These are phyloP conservation scores for Brachypteracias leptosomus DNA, from an alignment of 2,113 vertebrate species.

Conservation along the genomic window DNA sequence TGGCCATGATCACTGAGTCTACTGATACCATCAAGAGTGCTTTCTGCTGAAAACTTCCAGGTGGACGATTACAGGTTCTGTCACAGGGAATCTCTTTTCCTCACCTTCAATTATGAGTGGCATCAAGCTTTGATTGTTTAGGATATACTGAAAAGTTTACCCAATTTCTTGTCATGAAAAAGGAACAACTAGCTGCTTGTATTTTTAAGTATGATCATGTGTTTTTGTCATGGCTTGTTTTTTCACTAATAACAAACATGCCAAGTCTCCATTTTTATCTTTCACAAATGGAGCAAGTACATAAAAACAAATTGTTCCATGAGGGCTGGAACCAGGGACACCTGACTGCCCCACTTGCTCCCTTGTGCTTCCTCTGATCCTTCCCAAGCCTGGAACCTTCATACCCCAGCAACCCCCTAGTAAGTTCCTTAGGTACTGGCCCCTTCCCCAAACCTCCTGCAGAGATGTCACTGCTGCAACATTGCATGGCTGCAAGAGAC, in stretches of 20 bases:
- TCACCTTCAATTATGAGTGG: neutral
- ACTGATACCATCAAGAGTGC: neutral
- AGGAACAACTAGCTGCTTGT: neutral
- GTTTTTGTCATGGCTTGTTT: neutral
- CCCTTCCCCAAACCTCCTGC: neutral
- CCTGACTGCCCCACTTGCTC: rapidly evolving
- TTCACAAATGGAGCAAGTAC: neutral
- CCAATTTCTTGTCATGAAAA: neutral
- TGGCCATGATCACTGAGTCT: neutral
- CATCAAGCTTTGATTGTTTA: neutral
- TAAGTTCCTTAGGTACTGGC: neutral
- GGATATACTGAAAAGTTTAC: neutral
- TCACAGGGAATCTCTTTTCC: neutral
- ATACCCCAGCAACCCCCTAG: neutral
- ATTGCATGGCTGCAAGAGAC: neutral
- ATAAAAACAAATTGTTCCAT: neutral
- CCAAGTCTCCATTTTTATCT: neutral
- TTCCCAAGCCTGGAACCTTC: neutral
- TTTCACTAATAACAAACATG: neutral
- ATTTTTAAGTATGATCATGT: neutral
- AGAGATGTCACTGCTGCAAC: neutral
- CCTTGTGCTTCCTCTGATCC: neutral
- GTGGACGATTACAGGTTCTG: neutral
- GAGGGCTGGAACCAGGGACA: neutral
- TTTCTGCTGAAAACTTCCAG: neutral